These are phyloP conservation scores for Oncorhynchus tshawytscha DNA, from an alignment of 2,113 vertebrate species.

Conservation along the genomic window DNA sequence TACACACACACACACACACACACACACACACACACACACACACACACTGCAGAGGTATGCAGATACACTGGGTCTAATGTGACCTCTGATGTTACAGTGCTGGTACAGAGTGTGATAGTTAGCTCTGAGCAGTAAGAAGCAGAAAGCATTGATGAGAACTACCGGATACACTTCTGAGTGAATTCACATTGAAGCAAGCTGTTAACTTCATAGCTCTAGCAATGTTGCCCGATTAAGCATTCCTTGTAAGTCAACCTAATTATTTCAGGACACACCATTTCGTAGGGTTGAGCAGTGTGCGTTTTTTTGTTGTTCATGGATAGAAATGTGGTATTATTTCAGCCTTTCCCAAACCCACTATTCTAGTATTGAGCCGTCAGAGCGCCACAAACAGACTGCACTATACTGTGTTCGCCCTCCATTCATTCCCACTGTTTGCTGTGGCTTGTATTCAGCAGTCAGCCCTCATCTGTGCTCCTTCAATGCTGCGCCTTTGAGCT, in stretches of 20 bases:
- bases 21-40: not conserved
- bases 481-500: conserved; percentile 8
- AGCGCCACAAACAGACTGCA: not conserved
- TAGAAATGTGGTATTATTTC: too few relatives aligned
- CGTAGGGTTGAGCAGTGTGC: too few relatives aligned
- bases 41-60: not conserved
- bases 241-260: too few relatives aligned
- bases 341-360: too few relatives aligned
- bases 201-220: not conserved
- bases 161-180: not conserved
- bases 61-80: not conserved
- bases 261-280: too few relatives aligned
- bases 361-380: too few relatives aligned
- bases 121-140: too few relatives aligned
- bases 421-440: not conserved
- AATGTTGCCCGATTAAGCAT: too few relatives aligned
- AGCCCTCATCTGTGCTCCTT: not conserved
- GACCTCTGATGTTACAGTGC: too few relatives aligned
- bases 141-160: not conserved
- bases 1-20: not conserved
- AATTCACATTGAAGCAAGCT: not conserved
- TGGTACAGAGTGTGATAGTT: too few relatives aligned
- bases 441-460: conserved; percentile 1
- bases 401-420: not conserved
- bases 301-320: too few relatives aligned